Evolutionary conservation across 2,797 vertebrate genomes (phyloP).

Genomic region (Vireo griseus): DNA sequence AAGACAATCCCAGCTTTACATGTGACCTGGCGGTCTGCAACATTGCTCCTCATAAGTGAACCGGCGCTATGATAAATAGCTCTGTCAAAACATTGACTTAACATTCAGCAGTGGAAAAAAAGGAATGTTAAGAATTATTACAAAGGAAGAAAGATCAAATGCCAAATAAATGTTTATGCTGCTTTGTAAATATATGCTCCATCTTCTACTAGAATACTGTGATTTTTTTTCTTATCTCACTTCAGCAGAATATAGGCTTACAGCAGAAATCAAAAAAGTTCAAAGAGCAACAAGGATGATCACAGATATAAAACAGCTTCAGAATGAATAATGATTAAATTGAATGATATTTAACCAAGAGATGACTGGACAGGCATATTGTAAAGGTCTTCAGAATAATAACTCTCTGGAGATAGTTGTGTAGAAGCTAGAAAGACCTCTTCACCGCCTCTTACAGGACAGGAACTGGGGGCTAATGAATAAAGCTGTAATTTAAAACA

Average conservation of each 20-base stretch:
- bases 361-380: not conserved
- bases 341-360: not conserved
- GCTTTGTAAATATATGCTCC: not conserved
- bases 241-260: not conserved
- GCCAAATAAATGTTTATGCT: not conserved
- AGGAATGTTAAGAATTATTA: not conserved
- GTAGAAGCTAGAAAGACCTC: not conserved
- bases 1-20: not conserved
- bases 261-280: not conserved
- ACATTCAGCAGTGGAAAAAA: not conserved
- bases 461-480: not conserved
- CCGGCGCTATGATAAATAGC: accelerated
- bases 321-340: not conserved
- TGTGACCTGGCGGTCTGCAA: not conserved
- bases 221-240: not conserved
- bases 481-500: not conserved
- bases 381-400: not conserved
- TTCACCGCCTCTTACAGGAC: not conserved
- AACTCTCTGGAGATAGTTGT: not conserved
- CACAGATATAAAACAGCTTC: not conserved
- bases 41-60: not conserved
- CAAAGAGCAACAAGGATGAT: not conserved
- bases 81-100: not conserved
- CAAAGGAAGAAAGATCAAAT: not conserved
- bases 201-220: not conserved